These are phyloP conservation scores for Drosophila tanythrix DNA, from an alignment of 2,888 invertebrate genomes.

Conservation along the genomic window DNA sequence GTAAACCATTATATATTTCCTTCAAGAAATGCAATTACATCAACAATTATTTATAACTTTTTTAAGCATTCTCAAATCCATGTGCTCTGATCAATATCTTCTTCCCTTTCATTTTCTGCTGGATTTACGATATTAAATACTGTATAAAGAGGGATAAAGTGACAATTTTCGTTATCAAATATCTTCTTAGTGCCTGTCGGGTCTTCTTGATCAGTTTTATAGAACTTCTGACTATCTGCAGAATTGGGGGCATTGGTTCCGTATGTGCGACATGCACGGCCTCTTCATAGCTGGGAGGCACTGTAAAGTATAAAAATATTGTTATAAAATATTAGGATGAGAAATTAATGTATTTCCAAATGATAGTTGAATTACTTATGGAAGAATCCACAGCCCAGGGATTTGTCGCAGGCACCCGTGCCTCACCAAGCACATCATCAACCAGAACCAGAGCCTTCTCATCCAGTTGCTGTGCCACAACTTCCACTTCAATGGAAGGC, in stretches of 20 bases:
- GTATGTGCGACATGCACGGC: conserved; percentile 72
- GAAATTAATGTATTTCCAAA: background rate
- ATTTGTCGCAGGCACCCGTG: background rate
- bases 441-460: conserved; percentile 58
- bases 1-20: background rate
- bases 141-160: conserved; percentile 52
- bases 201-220: conserved; percentile 34
- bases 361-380: conserved; percentile 54
- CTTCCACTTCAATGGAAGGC: conserved; percentile 34
- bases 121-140: conserved; percentile 44
- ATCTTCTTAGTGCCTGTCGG: conserved; percentile 4
- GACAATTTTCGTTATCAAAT: conserved; percentile 19
- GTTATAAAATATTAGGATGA: background rate
- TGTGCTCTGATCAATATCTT: conserved; percentile 43
- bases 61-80: conserved; percentile 44
- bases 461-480: conserved; percentile 55
- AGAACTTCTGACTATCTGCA: conserved; percentile 27
- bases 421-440: conserved; percentile 10
- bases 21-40: no score
- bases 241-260: conserved; percentile 24
- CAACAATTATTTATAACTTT: background rate
- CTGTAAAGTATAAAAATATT: conserved; percentile 51
- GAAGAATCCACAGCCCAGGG: conserved; percentile 68
- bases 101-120: conserved; percentile 9
- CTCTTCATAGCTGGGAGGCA: conserved; percentile 81